Percentiles rank a stretch among this genome's conserved stretches.
These are phyloP conservation scores for Agriopis leucophaearia DNA, from an alignment of 2,888 invertebrate species.

Conservation along the genomic window DNA sequence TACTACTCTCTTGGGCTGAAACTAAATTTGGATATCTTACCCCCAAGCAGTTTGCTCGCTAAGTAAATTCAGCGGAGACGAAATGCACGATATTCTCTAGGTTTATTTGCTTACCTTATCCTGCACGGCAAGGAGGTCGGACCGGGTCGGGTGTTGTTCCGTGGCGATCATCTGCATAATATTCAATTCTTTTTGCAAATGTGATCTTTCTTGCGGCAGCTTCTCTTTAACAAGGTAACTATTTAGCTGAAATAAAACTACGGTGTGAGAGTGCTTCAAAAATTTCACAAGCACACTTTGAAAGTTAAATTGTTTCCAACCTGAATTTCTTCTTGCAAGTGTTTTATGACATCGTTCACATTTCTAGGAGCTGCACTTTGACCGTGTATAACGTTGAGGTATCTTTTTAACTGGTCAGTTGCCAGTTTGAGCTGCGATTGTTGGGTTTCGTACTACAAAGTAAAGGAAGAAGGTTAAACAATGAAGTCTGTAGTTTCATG, in stretches of 20 bases:
- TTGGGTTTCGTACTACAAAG: conserved; percentile 76
- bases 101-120: conserved; percentile 81
- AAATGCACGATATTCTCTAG: conserved; percentile 18
- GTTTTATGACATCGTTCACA: conserved; percentile 89
- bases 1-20: conserved; percentile 15
- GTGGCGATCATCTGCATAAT: conserved; percentile 89
- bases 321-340: conserved; percentile 91
- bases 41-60: conserved; percentile 16
- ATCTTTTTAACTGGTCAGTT: conserved; percentile 88
- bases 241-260: conserved; percentile 82
- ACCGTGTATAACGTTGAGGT: conserved; percentile 86
- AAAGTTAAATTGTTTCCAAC: conserved; percentile 57
- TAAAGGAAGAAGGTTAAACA: conserved; percentile 19
- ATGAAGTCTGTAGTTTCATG: neutral
- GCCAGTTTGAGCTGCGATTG: conserved; percentile 78
- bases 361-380: conserved; percentile 81
- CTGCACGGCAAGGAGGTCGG: conserved; percentile 88
- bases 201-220: conserved; percentile 90
- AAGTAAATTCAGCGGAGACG: conserved; percentile 19
- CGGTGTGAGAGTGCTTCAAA: conserved; percentile 37
- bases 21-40: conserved; percentile 25
- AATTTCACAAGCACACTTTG: conserved; percentile 41
- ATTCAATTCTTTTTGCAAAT: conserved; percentile 88
- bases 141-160: conserved; percentile 88
- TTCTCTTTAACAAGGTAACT: conserved; percentile 92